These are phyloP conservation scores for Hypomecis atomaria DNA, from an alignment of 2,888 invertebrate species.

Conservation along the genomic window DNA sequence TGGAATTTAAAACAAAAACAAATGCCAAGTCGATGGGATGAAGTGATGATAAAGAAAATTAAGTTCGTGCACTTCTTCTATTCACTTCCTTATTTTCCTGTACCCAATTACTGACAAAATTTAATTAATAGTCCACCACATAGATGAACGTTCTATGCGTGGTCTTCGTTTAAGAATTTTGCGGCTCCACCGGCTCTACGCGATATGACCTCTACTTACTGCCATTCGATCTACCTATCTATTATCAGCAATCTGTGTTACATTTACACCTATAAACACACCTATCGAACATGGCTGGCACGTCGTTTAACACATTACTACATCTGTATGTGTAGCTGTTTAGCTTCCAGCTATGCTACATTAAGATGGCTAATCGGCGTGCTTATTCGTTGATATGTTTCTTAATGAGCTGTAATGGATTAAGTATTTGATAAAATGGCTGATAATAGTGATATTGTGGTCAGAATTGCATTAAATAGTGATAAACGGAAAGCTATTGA, in stretches of 20 bases:
- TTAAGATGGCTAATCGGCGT: conserved; percentile 20
- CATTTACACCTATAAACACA: not conserved
- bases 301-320: conserved; percentile 1
- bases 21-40: too few species aligned
- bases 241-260: not conserved
- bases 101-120: too few species aligned
- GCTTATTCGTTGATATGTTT: conserved; percentile 15
- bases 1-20: too few species aligned
- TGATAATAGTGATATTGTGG: not conserved
- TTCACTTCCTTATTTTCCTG: too few species aligned
- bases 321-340: conserved; percentile 1
- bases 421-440: not conserved
- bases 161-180: too few species aligned
- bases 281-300: not conserved
- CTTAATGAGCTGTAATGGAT: conserved; percentile 17
- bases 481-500: not conserved
- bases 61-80: too few species aligned
- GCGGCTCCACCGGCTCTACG: too few species aligned
- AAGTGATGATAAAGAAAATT: too few species aligned
- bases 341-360: conserved; percentile 16
- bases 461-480: not conserved
- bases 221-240: not conserved
- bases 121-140: too few species aligned
- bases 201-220: too few species aligned
- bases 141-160: too few species aligned